phyloP scores from a whole-genome alignment of 1,140 invertebrate species.

The Drosophila repletoides region DNA sequence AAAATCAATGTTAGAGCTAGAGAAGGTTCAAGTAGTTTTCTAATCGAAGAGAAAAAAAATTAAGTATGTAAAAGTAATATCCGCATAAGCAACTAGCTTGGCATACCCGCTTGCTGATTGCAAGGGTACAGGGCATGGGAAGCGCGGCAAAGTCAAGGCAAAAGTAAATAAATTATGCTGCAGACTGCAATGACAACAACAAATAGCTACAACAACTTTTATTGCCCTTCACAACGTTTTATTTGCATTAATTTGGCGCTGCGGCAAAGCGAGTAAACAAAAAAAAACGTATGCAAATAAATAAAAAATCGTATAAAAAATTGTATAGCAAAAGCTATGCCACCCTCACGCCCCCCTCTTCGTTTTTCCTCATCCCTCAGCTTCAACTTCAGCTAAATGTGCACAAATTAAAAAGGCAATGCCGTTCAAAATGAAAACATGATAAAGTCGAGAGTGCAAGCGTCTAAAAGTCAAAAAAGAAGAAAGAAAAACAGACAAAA shows the following conservation, averaged over 20 bases:
- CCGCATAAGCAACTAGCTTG: no score
- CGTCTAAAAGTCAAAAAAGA: conserved; percentile 8
- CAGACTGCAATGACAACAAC: conserved; percentile 37
- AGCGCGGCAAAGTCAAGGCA: conserved; percentile 42
- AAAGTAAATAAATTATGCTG: conserved; percentile 69
- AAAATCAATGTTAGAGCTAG: no score
- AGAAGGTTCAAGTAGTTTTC: no score
- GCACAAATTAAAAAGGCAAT: conserved; percentile 63
- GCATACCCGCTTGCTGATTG: neutral
- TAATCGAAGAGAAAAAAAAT: no score
- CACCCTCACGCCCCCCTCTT: neutral
- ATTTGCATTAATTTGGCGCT: conserved; percentile 65
- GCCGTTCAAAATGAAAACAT: conserved; percentile 63
- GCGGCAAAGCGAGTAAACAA: conserved; percentile 21
- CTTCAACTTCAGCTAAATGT: no score
- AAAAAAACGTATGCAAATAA: conserved; percentile 20
- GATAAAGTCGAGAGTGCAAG: conserved; percentile 49
- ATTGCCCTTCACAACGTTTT: conserved; percentile 55
- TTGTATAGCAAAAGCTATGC: conserved; percentile 15
- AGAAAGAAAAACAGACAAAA: conserved; percentile 3
- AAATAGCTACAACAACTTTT: conserved; percentile 47
- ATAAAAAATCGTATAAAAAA: conserved; percentile 37
- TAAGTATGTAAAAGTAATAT: no score
- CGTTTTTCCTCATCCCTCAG: no score
- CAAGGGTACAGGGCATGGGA: conserved; percentile 3